These are phyloP conservation scores for Spheniscus humboldti DNA, from an alignment of 2,797 vertebrate genomes.

Conservation along the genomic window DNA sequence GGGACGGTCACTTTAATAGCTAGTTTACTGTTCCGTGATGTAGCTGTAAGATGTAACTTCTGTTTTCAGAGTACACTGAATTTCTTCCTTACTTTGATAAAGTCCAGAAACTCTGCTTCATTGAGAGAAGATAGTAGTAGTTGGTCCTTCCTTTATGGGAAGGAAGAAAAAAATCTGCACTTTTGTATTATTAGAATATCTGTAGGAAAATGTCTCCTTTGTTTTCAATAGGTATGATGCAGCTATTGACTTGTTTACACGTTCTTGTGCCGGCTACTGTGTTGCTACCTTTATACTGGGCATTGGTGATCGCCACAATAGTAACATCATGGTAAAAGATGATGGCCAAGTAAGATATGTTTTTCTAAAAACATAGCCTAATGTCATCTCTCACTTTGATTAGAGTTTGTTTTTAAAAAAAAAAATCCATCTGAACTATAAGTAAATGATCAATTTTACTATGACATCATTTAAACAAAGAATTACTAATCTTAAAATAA, in stretches of 20 bases:
- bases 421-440: not conserved
- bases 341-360: slow-evolving; percentile 78
- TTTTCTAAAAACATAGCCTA: not conserved
- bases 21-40: not conserved
- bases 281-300: slow-evolving; percentile 84
- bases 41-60: not conserved
- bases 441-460: not conserved
- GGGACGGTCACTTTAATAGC: not conserved
- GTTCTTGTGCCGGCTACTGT: slow-evolving; percentile 84
- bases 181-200: not conserved
- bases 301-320: slow-evolving; percentile 84
- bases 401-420: not conserved
- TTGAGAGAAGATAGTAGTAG: not conserved
- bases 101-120: not conserved
- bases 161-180: not conserved
- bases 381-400: not conserved
- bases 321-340: slow-evolving; percentile 87
- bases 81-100: not conserved
- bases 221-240: slow-evolving; percentile 77
- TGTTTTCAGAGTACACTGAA: not conserved
- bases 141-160: not conserved
- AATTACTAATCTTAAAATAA: not conserved
- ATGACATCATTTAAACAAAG: not conserved
- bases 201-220: not conserved
- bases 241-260: slow-evolving; percentile 83